Percentiles rank a stretch among this genome's conserved stretches.
Evolutionary conservation across 2,113 vertebrate genomes (phyloP).

Genomic region (Tetrao urogallus): DNA sequence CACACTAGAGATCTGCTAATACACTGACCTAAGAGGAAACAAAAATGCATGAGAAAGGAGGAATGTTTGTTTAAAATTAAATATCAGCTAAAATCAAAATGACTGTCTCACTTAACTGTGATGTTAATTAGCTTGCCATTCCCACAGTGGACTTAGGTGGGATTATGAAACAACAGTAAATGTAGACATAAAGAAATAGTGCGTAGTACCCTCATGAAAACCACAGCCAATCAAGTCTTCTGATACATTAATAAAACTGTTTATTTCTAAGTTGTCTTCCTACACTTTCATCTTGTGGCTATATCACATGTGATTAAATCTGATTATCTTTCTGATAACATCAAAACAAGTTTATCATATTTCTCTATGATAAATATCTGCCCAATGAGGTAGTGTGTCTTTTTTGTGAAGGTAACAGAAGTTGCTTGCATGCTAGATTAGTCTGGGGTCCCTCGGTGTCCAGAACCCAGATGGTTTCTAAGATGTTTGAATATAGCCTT

Average conservation of each 20-base stretch:
- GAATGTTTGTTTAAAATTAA: background rate
- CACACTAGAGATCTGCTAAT: slow-evolving; percentile 85
- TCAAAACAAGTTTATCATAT: background rate
- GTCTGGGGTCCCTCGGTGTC: background rate
- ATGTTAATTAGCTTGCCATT: background rate
- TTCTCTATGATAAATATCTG: background rate
- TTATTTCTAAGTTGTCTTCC: background rate
- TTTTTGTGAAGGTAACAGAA: background rate
- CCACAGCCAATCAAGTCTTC: background rate
- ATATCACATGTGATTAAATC: background rate
- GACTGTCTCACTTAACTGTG: background rate
- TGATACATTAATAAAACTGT: background rate
- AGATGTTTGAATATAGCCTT: background rate
- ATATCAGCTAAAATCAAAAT: background rate
- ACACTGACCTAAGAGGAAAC: slow-evolving; percentile 82
- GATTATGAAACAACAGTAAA: background rate
- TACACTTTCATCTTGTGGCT: background rate
- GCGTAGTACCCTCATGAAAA: background rate
- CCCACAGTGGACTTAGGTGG: background rate
- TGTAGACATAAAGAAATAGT: background rate
- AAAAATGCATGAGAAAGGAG: background rate
- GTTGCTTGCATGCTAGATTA: background rate
- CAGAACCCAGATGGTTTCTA: background rate
- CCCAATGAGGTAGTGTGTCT: background rate
- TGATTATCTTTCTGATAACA: background rate